These are phyloP conservation scores for Epistrophe grossulariae DNA, from an alignment of 2,888 invertebrate species.

Conservation along the genomic window DNA sequence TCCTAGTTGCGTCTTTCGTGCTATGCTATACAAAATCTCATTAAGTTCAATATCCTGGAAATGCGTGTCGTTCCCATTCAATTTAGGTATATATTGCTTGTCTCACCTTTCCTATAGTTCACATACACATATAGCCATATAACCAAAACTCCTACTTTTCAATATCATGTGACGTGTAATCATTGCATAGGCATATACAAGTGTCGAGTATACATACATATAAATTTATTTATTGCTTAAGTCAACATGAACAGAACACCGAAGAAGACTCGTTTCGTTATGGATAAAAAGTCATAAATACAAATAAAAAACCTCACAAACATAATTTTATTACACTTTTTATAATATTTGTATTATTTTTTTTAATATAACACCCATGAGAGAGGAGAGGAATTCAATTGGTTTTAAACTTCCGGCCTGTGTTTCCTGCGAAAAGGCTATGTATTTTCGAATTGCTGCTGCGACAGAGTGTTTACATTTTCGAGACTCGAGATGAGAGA, in stretches of 20 bases:
- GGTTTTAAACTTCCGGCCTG: constrained; percentile 19
- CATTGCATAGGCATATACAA: constrained; percentile 7
- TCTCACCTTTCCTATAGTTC: neutral
- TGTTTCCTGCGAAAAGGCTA: neutral
- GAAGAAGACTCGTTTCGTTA: neutral
- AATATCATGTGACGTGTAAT: constrained; percentile 46
- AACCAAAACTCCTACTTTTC: constrained; percentile 5
- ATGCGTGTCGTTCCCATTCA: constrained; percentile 34
- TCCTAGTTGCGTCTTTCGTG: neutral
- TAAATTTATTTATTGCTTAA: constrained; percentile 63
- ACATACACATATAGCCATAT: neutral
- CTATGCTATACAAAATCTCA: neutral
- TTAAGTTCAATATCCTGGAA: constrained; percentile 4
- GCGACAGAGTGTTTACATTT: neutral
- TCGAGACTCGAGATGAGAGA: neutral
- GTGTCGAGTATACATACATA: neutral
- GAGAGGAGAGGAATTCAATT: constrained; percentile 50
- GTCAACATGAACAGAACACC: constrained; percentile 30
- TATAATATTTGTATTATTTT: neutral
- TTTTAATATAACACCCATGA: neutral
- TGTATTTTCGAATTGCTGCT: neutral
- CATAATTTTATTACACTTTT: constrained; percentile 66
- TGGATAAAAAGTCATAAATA: constrained; percentile 56
- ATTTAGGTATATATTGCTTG: constrained; percentile 5
- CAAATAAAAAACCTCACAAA: constrained; percentile 63